These are phyloP conservation scores for Mesembrinibis cayennensis DNA, from an alignment of 2,113 vertebrate species.

Conservation along the genomic window DNA sequence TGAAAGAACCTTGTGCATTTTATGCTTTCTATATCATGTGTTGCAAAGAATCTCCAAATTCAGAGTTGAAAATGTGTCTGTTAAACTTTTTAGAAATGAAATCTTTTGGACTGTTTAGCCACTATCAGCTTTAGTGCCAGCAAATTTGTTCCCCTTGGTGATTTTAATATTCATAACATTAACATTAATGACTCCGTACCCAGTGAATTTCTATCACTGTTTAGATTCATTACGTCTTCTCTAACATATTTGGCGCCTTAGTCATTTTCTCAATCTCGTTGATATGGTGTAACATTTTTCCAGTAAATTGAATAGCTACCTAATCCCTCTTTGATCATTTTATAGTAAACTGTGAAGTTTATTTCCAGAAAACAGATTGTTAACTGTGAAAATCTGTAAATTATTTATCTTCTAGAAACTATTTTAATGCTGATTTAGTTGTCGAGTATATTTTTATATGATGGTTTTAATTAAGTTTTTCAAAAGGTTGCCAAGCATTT, in stretches of 20 bases:
- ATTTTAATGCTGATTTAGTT: conserved; percentile 63
- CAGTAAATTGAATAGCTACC: conserved; percentile 69
- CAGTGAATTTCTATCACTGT: conserved; percentile 53
- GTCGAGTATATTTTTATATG: conserved; percentile 44
- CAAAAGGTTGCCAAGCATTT: background rate
- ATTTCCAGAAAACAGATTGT: conserved; percentile 63
- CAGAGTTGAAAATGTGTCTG: background rate
- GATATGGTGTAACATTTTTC: conserved; percentile 46
- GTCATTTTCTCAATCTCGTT: conserved; percentile 41
- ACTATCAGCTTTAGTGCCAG: conserved; percentile 37
- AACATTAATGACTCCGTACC: conserved; percentile 46
- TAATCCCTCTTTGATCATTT: conserved; percentile 72
- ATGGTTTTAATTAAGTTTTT: conserved; percentile 35
- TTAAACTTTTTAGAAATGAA: conserved; percentile 11
- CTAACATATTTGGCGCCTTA: conserved; percentile 20
- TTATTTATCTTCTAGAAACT: conserved; percentile 66
- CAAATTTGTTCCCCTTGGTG: conserved; percentile 53
- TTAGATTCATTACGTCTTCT: conserved; percentile 42
- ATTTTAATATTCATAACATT: conserved; percentile 63
- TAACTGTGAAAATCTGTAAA: conserved; percentile 62
- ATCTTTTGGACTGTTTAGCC: conserved; percentile 35
- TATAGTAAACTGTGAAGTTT: conserved; percentile 68
- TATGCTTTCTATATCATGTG: background rate
- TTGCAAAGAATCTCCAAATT: background rate
- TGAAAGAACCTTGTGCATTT: background rate